phyloP scores from a whole-genome alignment of 2,113 vertebrate species.

The Sceloporus undulatus region DNA sequence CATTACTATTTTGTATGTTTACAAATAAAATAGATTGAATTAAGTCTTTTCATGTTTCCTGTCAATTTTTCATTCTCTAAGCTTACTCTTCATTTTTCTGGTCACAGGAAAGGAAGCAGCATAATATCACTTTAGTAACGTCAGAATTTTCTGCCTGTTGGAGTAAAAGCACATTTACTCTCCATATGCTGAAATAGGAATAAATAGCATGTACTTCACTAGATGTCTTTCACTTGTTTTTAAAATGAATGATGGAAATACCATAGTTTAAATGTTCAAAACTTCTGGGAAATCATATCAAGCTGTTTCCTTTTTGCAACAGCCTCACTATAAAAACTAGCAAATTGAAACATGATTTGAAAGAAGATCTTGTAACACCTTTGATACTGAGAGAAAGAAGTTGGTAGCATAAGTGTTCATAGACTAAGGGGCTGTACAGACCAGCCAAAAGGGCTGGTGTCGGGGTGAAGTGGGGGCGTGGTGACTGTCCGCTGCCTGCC shows the following conservation, averaged over 20 bases:
- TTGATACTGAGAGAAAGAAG: too few relatives aligned
- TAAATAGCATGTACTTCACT: constrained; percentile 16
- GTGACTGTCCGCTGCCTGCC: too few relatives aligned
- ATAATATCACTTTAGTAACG: constrained; percentile 32
- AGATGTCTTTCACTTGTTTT: constrained; percentile 20
- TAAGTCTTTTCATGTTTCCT: not conserved
- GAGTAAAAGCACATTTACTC: constrained; percentile 9
- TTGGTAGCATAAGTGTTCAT: not conserved
- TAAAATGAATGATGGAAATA: constrained; percentile 20
- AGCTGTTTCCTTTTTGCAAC: not conserved
- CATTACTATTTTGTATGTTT: not conserved
- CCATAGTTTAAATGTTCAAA: not conserved
- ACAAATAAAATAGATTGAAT: not conserved
- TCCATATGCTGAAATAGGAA: constrained; percentile 20
- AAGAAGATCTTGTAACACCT: too few relatives aligned
- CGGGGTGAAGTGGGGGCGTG: too few relatives aligned
- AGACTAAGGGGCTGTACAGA: too few relatives aligned
- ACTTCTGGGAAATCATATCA: not conserved
- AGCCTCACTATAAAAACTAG: not conserved
- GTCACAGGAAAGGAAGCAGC: not conserved
- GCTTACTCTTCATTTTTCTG: not conserved
- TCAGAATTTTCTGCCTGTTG: constrained; percentile 11
- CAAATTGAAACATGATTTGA: not conserved
- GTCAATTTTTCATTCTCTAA: not conserved
- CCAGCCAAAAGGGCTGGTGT: too few relatives aligned